Evolutionary conservation across 2,888 invertebrate species (phyloP).

Genomic region (Harpagoxenus sublaevis): DNA sequence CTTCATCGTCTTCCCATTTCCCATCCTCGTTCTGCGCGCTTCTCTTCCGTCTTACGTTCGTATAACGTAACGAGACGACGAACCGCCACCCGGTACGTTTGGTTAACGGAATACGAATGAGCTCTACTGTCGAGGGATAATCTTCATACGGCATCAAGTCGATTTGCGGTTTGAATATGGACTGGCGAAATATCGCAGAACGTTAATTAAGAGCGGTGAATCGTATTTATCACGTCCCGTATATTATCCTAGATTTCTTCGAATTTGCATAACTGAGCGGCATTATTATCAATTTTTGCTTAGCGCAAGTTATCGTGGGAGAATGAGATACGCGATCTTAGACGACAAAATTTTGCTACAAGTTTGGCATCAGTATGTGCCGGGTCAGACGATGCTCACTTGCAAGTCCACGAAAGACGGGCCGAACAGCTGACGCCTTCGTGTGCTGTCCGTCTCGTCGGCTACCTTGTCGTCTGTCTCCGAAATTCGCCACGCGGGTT

Average conservation of each 20-base stretch:
- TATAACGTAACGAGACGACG: conserved; percentile 49
- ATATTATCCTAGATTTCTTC: not conserved
- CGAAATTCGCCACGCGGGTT: conserved; percentile 67
- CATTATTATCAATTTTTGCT: not conserved
- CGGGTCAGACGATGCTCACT: conserved; percentile 30
- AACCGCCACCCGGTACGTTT: conserved; percentile 21
- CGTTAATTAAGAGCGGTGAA: conserved; percentile 21
- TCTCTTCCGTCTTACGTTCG: conserved; percentile 13
- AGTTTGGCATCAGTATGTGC: conserved; percentile 59
- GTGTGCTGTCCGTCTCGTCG: conserved; percentile 14
- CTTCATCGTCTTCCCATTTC: conserved; percentile 18
- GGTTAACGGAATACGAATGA: conserved; percentile 48
- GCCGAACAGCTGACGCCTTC: conserved; percentile 67
- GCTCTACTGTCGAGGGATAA: conserved; percentile 31
- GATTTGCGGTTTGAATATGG: conserved; percentile 34
- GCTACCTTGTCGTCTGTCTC: conserved; percentile 56
- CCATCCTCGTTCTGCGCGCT: conserved; percentile 2
- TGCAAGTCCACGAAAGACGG: conserved; percentile 49
- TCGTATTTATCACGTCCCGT: not conserved
- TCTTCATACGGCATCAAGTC: conserved; percentile 30
- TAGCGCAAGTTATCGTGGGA: not conserved
- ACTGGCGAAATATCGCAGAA: not conserved
- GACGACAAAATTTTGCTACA: conserved; percentile 40
- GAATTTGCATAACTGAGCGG: conserved; percentile 5
- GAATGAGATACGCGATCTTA: conserved; percentile 25